Evolutionary conservation across 2,113 vertebrate genomes (phyloP).

Genomic region (Pantherophis guttatus): DNA sequence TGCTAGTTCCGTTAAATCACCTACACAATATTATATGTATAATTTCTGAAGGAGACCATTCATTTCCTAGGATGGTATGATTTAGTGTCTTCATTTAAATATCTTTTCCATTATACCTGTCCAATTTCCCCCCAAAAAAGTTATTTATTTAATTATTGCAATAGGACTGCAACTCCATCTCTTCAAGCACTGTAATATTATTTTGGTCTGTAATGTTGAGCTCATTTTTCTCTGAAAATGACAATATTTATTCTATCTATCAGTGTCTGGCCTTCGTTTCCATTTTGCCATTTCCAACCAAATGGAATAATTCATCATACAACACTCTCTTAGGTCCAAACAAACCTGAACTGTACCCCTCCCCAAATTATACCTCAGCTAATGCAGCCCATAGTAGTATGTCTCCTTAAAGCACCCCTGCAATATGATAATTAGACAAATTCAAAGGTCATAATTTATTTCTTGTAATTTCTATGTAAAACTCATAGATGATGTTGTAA

Average conservation of each 20-base stretch:
- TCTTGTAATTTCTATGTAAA: neutral
- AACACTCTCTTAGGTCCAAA: neutral
- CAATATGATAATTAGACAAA: neutral
- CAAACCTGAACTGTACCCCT: neutral
- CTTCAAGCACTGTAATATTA: slow-evolving; percentile 18
- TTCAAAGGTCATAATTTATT: neutral
- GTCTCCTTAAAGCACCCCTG: neutral
- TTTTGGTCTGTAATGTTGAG: slow-evolving; percentile 22
- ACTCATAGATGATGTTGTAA: neutral
- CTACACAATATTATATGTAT: neutral
- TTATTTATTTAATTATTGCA: neutral
- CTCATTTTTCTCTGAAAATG: slow-evolving; percentile 28
- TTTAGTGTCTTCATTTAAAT: neutral
- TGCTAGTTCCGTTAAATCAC: neutral
- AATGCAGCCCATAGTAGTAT: neutral
- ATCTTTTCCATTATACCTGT: neutral
- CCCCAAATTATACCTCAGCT: neutral
- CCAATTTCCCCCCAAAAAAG: neutral
- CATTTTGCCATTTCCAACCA: slow-evolving; percentile 12
- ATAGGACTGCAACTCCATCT: neutral
- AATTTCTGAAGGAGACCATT: neutral
- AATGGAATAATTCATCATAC: slow-evolving; percentile 14
- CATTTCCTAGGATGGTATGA: neutral
- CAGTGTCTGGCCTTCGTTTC: neutral
- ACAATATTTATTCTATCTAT: slow-evolving; percentile 22